Conservation (phyloP, 2,113 vertebrate genomes). For the Hippocampus abdominalis region DNA sequence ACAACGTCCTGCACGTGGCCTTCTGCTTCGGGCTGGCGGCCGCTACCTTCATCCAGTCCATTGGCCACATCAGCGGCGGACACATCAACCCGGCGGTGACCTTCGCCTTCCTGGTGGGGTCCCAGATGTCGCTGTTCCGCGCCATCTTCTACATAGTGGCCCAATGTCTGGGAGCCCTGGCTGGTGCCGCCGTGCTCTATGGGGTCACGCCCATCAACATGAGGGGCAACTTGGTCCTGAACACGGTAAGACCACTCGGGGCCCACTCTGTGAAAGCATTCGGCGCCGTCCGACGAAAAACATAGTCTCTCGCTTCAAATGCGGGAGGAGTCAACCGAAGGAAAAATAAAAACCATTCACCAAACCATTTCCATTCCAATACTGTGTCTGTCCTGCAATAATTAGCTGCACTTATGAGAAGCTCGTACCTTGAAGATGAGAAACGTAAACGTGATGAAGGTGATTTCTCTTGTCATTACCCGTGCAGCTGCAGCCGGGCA, state of each 20-base stretch:
- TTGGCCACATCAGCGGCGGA: slow-evolving; percentile 91
- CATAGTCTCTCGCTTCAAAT: not conserved
- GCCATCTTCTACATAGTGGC: slow-evolving; percentile 88
- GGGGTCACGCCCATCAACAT: slow-evolving; percentile 84
- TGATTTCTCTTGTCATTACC: not conserved
- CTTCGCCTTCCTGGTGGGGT: slow-evolving; percentile 86
- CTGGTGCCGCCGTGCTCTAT: slow-evolving; percentile 87
- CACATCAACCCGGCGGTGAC: slow-evolving; percentile 94
- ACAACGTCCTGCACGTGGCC: slow-evolving; percentile 83
- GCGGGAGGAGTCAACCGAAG: too few species aligned
- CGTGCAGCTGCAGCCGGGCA: slow-evolving; percentile 82
- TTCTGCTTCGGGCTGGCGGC: slow-evolving; percentile 88
- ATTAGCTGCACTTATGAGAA: not conserved
- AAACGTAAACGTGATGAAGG: not conserved
- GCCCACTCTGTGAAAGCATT: not conserved
- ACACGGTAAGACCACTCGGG: slow-evolving; percentile 75
- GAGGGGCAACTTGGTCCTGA: slow-evolving; percentile 88
- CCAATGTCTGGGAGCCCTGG: slow-evolving; percentile 86
- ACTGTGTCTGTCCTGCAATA: not conserved
- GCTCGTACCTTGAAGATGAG: not conserved
- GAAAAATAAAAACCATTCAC: not conserved
- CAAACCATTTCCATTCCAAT: not conserved
- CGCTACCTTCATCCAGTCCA: slow-evolving; percentile 85
- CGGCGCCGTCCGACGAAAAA: not conserved
- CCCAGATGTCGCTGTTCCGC: slow-evolving; percentile 89